phyloP scores from a whole-genome alignment of 2,113 vertebrate species.

The Myrmecobius fasciatus region DNA sequence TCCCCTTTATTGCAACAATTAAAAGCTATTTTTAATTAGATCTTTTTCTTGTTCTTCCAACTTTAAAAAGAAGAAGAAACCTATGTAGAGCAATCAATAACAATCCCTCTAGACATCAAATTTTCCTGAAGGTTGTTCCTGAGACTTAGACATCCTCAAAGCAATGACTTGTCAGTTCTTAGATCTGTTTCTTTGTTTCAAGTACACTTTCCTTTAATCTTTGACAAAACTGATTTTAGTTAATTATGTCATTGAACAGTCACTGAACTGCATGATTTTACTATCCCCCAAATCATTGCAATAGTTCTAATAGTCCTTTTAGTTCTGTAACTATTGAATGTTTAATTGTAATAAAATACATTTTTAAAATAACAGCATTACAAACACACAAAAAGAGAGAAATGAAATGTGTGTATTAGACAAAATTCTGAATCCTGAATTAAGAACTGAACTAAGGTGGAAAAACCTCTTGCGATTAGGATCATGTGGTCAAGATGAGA shows the following conservation, averaged over 20 bases:
- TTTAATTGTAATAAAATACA: not conserved
- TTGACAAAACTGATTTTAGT: not conserved
- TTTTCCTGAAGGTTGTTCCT: not conserved
- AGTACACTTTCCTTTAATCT: not conserved
- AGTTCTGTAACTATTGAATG: not conserved
- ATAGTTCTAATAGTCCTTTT: not conserved
- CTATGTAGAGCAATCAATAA: not conserved
- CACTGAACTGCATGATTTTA: not conserved
- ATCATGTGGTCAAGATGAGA: not conserved
- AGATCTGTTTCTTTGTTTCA: not conserved
- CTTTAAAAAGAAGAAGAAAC: not conserved
- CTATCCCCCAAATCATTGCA: not conserved
- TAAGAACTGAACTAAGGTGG: too few relatives aligned
- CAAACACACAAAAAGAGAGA: not conserved
- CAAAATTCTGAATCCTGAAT: too few relatives aligned
- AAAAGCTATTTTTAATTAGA: not conserved
- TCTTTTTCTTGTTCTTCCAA: not conserved
- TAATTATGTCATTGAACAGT: not conserved
- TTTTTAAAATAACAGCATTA: not conserved
- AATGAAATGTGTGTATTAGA: not conserved
- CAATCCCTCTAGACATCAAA: not conserved
- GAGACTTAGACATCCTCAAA: not conserved
- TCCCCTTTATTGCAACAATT: not conserved
- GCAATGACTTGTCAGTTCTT: not conserved
- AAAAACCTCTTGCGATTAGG: not conserved